Conservation (phyloP, 2,113 vertebrate species). For the Phylloscopus trochilus region DNA sequence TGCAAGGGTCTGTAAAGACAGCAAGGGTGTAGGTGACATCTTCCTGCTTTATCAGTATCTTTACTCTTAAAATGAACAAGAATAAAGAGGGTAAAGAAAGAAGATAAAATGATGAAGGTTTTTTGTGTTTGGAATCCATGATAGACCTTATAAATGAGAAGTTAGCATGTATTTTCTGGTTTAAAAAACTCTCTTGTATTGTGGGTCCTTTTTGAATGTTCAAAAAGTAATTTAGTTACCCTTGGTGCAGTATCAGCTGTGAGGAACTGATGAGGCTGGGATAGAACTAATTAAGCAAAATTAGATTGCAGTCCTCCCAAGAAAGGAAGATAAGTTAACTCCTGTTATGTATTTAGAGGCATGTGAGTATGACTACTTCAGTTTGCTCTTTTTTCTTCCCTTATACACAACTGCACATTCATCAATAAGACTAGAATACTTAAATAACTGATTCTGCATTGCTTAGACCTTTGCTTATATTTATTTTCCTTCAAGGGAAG, state of each 20-base stretch:
- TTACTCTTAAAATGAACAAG: fast-evolving
- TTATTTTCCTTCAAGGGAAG: not conserved
- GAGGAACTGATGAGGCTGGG: not conserved
- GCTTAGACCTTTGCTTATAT: not conserved
- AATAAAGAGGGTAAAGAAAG: not conserved
- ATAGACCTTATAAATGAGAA: not conserved
- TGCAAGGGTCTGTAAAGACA: not conserved
- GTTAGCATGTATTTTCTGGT: not conserved
- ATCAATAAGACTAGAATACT: not conserved
- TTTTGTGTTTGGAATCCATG: not conserved
- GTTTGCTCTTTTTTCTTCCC: not conserved
- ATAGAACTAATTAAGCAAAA: not conserved
- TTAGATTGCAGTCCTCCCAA: not conserved
- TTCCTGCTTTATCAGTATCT: not conserved
- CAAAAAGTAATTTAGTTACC: not conserved
- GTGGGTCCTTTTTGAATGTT: not conserved
- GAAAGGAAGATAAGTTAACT: not conserved
- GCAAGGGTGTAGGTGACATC: not conserved
- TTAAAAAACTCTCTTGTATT: not conserved
- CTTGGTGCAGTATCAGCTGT: not conserved
- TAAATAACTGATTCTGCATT: not conserved
- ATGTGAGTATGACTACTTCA: not conserved
- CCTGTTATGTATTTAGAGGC: not conserved
- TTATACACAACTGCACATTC: not conserved
- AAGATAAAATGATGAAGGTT: not conserved